Conservation (phyloP, 1,140 invertebrate species). For the Listronotus bonariensis region DNA sequence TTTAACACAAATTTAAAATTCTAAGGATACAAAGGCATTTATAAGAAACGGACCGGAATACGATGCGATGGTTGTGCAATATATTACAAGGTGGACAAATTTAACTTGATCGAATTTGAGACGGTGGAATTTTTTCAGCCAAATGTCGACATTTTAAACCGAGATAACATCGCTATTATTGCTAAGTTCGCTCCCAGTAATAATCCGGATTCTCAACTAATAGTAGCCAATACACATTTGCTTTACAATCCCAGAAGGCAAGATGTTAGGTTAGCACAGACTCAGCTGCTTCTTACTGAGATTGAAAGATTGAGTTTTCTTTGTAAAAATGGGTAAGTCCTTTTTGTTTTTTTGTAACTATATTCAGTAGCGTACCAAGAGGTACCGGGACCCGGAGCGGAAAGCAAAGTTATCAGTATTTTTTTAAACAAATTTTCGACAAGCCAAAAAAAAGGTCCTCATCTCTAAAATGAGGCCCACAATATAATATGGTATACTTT, state of each 20-base stretch:
- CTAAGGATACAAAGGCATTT: constrained; percentile 66
- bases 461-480: too few species aligned
- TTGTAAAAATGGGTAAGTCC: constrained; percentile 7
- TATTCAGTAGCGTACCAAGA: too few species aligned
- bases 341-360: too few species aligned
- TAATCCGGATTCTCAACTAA: constrained; percentile 60
- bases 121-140: constrained; percentile 66
- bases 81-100: constrained; percentile 70
- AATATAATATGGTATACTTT: too few species aligned
- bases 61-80: constrained; percentile 82
- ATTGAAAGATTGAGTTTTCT: constrained; percentile 75
- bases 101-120: constrained; percentile 65
- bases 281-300: constrained; percentile 78
- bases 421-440: too few species aligned
- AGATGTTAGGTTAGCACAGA: constrained; percentile 88
- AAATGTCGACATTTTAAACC: constrained; percentile 66
- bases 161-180: constrained; percentile 87
- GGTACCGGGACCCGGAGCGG: too few species aligned
- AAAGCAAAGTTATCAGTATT: too few species aligned
- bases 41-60: constrained; percentile 73
- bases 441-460: too few species aligned
- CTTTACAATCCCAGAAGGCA: constrained; percentile 87
- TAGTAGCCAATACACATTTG: constrained; percentile 93
- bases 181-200: constrained; percentile 68
- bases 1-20: constrained; percentile 49